phyloP scores from a whole-genome alignment of 2,888 invertebrate species.

The Eupsilia transversa region DNA sequence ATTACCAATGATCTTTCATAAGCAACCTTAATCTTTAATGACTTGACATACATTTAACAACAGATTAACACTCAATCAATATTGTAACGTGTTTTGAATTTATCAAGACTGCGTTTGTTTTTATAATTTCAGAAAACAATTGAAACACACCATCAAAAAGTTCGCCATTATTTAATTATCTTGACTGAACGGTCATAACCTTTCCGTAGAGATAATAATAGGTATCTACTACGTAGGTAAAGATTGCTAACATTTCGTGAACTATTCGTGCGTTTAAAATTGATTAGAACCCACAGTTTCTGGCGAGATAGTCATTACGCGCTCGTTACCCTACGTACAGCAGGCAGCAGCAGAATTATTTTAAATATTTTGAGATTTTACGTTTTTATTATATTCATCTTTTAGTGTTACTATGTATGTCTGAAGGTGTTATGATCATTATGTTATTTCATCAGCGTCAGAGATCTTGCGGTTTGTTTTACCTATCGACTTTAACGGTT shows the following conservation, averaged over 20 bases:
- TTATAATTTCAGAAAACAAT: not conserved
- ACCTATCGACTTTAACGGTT: not conserved
- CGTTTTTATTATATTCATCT: not conserved
- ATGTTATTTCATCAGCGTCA: not conserved
- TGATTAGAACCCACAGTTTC: conserved; percentile 53
- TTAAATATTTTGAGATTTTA: not conserved
- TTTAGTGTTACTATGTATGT: not conserved
- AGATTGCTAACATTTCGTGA: conserved; percentile 49
- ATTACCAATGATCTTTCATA: conserved; percentile 23
- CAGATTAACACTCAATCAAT: not conserved
- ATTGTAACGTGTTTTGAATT: not conserved
- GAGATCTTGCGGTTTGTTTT: not conserved
- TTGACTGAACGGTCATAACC: conserved; percentile 27
- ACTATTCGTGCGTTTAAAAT: conserved; percentile 59
- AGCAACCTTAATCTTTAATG: conserved; percentile 11
- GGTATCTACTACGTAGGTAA: not conserved
- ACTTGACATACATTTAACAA: conserved; percentile 11
- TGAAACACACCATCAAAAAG: conserved; percentile 1
- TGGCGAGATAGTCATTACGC: conserved; percentile 40
- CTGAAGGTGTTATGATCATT: no score
- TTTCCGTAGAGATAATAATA: conserved; percentile 37
- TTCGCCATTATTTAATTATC: conserved; percentile 15
- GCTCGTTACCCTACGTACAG: conserved; percentile 23
- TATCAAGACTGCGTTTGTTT: not conserved
- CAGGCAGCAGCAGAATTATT: not conserved